phyloP scores from a whole-genome alignment of 1,140 invertebrate species.

The Melipona quadrifasciata region DNA sequence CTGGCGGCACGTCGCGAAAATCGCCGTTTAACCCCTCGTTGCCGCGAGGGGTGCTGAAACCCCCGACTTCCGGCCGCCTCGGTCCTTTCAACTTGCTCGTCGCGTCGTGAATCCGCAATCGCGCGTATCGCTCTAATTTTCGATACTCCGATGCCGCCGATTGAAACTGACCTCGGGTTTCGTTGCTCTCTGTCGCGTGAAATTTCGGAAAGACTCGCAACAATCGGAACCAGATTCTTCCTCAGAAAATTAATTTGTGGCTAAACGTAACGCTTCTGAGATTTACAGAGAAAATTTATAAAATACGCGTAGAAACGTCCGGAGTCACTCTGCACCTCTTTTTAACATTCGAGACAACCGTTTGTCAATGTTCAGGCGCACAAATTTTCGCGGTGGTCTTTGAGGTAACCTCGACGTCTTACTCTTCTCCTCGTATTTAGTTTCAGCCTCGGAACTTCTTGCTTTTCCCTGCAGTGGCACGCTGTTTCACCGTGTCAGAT shows the following conservation, averaged over 20 bases:
- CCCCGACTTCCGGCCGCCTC: neutral
- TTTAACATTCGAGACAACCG: neutral
- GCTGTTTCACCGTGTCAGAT: conserved; percentile 10
- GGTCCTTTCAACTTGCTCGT: neutral
- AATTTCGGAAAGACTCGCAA: no score
- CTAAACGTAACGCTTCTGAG: neutral
- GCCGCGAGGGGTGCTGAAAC: neutral
- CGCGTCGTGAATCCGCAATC: conserved; percentile 10
- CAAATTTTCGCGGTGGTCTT: conserved; percentile 6
- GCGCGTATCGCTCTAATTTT: neutral
- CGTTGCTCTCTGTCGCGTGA: no score
- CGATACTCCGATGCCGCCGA: neutral
- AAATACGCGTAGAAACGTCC: neutral
- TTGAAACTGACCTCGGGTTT: no score
- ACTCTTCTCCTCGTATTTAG: conserved; percentile 6
- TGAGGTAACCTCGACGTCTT: conserved; percentile 13
- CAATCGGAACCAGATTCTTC: no score
- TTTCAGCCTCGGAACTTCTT: conserved; percentile 13
- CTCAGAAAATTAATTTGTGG: neutral
- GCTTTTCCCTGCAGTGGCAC: neutral
- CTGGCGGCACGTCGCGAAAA: conserved; percentile 50
- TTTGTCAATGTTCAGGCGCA: conserved; percentile 2
- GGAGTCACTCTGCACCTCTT: neutral
- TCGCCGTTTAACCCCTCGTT: conserved; percentile 50
- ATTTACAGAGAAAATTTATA: neutral